A percentile compares a stretch with the other conserved stretches of the same genome.
Conservation (phyloP, 2,797 vertebrate species). For the Helarctos malayanus region DNA sequence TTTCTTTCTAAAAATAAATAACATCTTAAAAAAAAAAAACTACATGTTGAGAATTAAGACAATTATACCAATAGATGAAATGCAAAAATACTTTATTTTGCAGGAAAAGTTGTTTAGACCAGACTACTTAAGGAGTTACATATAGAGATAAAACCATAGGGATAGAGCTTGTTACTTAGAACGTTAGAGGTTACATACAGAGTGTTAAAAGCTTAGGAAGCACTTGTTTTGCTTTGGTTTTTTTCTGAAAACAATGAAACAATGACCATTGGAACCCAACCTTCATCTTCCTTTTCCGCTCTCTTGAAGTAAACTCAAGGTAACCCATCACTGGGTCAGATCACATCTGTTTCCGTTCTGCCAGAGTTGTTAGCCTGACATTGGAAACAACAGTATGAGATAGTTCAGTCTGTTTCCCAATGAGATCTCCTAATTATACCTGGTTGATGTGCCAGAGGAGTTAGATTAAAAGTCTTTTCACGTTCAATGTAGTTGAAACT, state of each 20-base stretch:
- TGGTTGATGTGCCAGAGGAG: slow-evolving; percentile 12
- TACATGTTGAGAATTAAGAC: slow-evolving; percentile 10
- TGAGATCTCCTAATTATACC: slow-evolving; percentile 22
- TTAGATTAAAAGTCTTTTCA: slow-evolving; percentile 67
- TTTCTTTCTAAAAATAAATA: background rate
- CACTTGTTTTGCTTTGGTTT: background rate
- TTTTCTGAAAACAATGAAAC: slow-evolving; percentile 74
- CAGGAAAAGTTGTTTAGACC: slow-evolving; percentile 41
- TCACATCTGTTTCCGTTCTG: slow-evolving; percentile 82
- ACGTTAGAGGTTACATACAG: slow-evolving; percentile 40
- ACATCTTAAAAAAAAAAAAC: background rate
- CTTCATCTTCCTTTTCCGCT: slow-evolving; percentile 78
- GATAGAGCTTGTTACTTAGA: background rate
- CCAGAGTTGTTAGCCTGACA: slow-evolving; percentile 10
- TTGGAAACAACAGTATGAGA: slow-evolving; percentile 31
- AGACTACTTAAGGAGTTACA: slow-evolving; percentile 52
- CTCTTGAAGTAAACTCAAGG: slow-evolving; percentile 49
- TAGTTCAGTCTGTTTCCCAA: slow-evolving; percentile 47
- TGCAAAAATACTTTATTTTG: slow-evolving; percentile 45
- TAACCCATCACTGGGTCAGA: slow-evolving; percentile 69
- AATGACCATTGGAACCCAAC: slow-evolving; percentile 47
- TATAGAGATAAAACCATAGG: background rate
- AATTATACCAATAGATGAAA: slow-evolving; percentile 8
- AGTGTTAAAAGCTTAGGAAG: slow-evolving; percentile 62
- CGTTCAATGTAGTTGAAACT: background rate